Evolutionary conservation across 2,888 invertebrate species (phyloP).

Genomic region (Magallana nippona): DNA sequence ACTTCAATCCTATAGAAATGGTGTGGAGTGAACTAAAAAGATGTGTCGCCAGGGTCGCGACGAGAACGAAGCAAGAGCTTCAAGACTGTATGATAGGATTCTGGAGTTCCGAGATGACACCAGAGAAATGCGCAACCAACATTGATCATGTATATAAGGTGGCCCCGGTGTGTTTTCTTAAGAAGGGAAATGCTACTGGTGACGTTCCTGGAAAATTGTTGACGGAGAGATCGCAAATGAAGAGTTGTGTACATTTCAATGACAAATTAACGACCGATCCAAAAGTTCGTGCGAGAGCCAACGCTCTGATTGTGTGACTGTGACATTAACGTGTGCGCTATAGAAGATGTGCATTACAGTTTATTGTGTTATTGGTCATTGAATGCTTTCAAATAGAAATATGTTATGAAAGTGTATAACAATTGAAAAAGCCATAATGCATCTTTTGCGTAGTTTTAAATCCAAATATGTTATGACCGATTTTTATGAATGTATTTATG

Average conservation of each 20-base stretch:
- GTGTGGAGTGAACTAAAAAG: slow-evolving; percentile 48
- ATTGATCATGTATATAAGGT: slow-evolving; percentile 54
- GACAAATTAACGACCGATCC: slow-evolving; percentile 17
- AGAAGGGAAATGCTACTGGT: slow-evolving; percentile 48
- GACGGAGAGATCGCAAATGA: slow-evolving; percentile 45
- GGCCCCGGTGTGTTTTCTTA: slow-evolving; percentile 45
- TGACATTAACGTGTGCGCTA: too few relatives aligned
- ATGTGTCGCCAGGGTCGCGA: slow-evolving; percentile 31
- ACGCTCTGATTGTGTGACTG: neutral
- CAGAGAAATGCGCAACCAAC: slow-evolving; percentile 46
- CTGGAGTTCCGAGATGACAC: slow-evolving; percentile 45
- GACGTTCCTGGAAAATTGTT: slow-evolving; percentile 47
- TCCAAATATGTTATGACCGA: too few relatives aligned
- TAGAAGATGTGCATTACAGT: too few relatives aligned
- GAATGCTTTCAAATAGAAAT: too few relatives aligned
- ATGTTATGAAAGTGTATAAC: too few relatives aligned
- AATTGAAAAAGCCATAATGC: too few relatives aligned
- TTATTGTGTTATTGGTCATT: too few relatives aligned
- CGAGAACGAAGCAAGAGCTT: slow-evolving; percentile 44
- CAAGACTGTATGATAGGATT: slow-evolving; percentile 28
- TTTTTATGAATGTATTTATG: too few relatives aligned
- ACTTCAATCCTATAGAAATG: slow-evolving; percentile 55
- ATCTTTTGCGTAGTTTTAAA: too few relatives aligned
- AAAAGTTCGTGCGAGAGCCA: neutral
- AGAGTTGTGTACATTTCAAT: slow-evolving; percentile 46